phyloP scores from a whole-genome alignment of 2,113 vertebrate genomes.

The Elgaria multicarinata region DNA sequence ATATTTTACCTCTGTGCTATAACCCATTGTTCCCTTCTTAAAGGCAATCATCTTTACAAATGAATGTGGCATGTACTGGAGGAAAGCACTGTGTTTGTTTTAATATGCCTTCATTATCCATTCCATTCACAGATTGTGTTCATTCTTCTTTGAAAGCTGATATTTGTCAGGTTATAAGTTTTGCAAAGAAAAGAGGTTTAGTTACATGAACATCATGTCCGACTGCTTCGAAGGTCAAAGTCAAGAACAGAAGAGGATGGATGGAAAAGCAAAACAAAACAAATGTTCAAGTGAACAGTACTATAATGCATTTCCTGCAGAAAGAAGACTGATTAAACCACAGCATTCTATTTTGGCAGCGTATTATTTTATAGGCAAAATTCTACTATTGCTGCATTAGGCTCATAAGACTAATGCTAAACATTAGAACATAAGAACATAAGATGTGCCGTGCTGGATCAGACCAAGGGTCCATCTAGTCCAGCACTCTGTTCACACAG shows the following conservation, averaged over 20 bases:
- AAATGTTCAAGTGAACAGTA: not conserved
- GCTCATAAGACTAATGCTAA: not conserved
- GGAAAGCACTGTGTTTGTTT: not conserved
- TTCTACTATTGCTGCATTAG: not conserved
- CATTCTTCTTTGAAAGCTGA: slow-evolving; percentile 46
- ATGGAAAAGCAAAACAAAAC: slow-evolving; percentile 37
- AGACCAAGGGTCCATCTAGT: too few relatives aligned
- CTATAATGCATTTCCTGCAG: slow-evolving; percentile 34
- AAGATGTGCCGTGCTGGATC: too few relatives aligned
- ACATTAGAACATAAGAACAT: too few relatives aligned
- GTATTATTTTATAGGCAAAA: slow-evolving; percentile 33
- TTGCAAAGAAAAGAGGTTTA: slow-evolving; percentile 36
- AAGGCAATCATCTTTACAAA: not conserved
- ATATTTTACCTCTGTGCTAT: not conserved
- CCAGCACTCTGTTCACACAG: too few relatives aligned
- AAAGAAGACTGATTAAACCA: slow-evolving; percentile 43
- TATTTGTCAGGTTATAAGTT: slow-evolving; percentile 33
- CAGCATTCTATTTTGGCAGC: slow-evolving; percentile 9
- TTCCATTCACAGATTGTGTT: slow-evolving; percentile 27
- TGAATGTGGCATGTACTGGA: not conserved
- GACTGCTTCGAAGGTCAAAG: slow-evolving; percentile 58
- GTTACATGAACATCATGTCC: slow-evolving; percentile 26
- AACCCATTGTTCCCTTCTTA: not conserved
- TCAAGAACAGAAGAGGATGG: slow-evolving; percentile 29
- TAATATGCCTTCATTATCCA: slow-evolving; percentile 23